Conservation (phyloP, 2,113 vertebrate genomes). For the Abramis brama region DNA sequence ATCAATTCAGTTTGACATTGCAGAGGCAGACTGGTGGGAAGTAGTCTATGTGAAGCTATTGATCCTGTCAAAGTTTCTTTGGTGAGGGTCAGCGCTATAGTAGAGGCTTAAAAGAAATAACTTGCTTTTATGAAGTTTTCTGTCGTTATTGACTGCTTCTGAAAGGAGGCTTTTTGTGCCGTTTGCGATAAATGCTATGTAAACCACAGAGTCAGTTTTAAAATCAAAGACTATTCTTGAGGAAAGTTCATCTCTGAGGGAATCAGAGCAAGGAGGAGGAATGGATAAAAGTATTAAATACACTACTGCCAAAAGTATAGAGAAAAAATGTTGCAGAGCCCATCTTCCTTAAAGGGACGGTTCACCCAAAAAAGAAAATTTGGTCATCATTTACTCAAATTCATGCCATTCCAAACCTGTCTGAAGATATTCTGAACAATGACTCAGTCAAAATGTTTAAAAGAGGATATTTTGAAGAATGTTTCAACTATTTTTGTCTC, state of each 20-base stretch:
- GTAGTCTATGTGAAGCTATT: constrained; percentile 48
- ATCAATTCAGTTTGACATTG: constrained; percentile 45
- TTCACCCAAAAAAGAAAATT: neutral
- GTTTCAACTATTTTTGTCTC: neutral
- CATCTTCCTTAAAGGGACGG: neutral
- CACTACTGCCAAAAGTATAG: neutral
- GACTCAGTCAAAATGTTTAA: too few relatives aligned
- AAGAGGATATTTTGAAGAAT: neutral
- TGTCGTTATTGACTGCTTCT: constrained; percentile 36
- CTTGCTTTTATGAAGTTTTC: constrained; percentile 49
- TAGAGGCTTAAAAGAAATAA: constrained; percentile 48
- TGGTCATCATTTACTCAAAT: neutral
- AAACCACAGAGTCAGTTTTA: constrained; percentile 18
- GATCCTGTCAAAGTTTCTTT: constrained; percentile 49
- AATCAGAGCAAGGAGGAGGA: constrained; percentile 5
- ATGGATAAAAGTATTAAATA: constrained; percentile 25
- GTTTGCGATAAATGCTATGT: constrained; percentile 28
- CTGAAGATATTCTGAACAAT: too few relatives aligned
- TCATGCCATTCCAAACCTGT: neutral
- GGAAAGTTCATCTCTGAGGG: constrained; percentile 13
- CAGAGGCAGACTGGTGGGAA: constrained; percentile 44
- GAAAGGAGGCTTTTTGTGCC: constrained; percentile 41
- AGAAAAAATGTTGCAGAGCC: neutral
- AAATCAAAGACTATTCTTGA: constrained; percentile 38
- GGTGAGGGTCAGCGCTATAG: constrained; percentile 34